A percentile compares a stretch with the other conserved stretches of the same genome.
phyloP scores from a whole-genome alignment of 2,113 vertebrate genomes.

The Sander vitreus region DNA sequence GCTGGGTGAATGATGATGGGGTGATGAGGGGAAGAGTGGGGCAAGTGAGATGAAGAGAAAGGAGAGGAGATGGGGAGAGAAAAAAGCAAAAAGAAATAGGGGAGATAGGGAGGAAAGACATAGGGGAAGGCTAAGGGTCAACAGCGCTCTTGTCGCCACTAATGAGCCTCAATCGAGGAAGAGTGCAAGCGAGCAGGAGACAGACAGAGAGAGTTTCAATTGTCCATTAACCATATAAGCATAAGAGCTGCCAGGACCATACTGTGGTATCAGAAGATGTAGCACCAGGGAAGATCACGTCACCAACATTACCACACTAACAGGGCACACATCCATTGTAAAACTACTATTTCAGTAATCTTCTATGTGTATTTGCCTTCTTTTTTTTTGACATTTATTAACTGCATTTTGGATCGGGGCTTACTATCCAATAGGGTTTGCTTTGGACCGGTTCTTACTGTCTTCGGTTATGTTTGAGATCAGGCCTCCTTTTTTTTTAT shows the following conservation, averaged over 20 bases:
- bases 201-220: conserved; percentile 7
- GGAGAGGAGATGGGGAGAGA: conserved; percentile 25
- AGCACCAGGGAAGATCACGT: background rate
- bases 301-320: conserved; percentile 19
- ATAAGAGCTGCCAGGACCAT: conserved; percentile 3
- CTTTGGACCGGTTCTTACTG: background rate
- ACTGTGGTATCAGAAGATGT: conserved; percentile 42
- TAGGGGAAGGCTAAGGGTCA: conserved; percentile 55
- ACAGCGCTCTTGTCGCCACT: conserved; percentile 65
- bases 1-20: conserved; percentile 77
- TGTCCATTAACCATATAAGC: conserved; percentile 23
- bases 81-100: background rate
- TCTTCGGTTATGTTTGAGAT: background rate
- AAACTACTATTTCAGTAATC: background rate
- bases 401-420: background rate
- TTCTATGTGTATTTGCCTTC: conserved; percentile 6
- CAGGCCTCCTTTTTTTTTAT: background rate
- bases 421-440: background rate
- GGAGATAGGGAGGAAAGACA: conserved; percentile 44
- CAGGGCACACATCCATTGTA: background rate
- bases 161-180: conserved; percentile 63
- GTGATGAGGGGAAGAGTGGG: conserved; percentile 63
- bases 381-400: background rate
- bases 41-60: conserved; percentile 55
- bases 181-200: background rate